A percentile compares a stretch with the other conserved stretches of the same genome.
Evolutionary conservation across 2,113 vertebrate genomes (phyloP).

Genomic region (Microcebus lehilahytsara): DNA sequence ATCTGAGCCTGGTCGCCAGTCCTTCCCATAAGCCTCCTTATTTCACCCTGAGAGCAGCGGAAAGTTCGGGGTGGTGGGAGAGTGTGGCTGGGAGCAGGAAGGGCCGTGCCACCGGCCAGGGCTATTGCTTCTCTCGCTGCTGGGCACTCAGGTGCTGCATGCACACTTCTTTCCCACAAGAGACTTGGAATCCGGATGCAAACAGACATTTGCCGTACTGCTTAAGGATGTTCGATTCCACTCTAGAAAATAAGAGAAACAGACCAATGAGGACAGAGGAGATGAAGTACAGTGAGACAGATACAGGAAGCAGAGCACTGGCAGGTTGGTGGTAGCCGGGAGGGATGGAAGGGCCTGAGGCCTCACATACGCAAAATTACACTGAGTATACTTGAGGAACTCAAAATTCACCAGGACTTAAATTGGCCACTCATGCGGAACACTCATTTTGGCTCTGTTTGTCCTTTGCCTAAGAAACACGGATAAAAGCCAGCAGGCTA

Average conservation of each 20-base stretch:
- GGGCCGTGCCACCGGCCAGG: fast-evolving
- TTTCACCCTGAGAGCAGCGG: neutral
- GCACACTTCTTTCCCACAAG: neutral
- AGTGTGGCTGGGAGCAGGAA: too few species aligned
- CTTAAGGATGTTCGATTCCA: neutral
- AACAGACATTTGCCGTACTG: neutral
- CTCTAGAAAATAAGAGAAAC: neutral
- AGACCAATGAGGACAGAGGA: neutral
- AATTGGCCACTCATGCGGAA: too few species aligned
- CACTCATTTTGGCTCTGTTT: too few species aligned
- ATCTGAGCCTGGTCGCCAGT: neutral
- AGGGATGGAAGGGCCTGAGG: neutral
- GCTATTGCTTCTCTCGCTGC: too few species aligned
- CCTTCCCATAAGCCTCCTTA: neutral
- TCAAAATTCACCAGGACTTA: neutral
- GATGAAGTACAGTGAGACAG: neutral
- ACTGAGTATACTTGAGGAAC: neutral
- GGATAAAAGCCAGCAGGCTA: neutral
- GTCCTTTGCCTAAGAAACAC: neutral
- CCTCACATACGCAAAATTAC: neutral
- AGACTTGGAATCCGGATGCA: fast-evolving
- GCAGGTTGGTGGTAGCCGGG: fast-evolving
- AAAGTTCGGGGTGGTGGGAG: neutral
- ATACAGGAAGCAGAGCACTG: fast-evolving
- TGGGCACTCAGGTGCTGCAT: fast-evolving